Conservation (phyloP, 2,888 invertebrate genomes). For the Nephrotoma flavescens region DNA sequence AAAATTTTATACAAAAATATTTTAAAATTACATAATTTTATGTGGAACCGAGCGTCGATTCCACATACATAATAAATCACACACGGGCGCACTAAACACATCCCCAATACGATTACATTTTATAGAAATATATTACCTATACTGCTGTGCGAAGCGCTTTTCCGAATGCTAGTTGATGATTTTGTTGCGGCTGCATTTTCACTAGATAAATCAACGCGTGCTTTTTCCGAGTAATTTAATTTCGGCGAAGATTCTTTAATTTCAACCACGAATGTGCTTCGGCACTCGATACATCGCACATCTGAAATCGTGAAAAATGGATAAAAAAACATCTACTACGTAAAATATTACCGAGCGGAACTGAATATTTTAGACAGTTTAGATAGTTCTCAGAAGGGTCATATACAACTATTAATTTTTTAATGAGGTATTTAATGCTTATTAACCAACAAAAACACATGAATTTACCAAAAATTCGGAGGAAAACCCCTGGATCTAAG, state of each 20-base stretch:
- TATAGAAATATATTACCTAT: constrained; percentile 13
- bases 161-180: background rate
- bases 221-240: background rate
- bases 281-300: constrained; percentile 40
- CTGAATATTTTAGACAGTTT: background rate
- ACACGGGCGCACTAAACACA: background rate
- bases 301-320: constrained; percentile 14
- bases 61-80: background rate
- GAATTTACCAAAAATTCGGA: no score
- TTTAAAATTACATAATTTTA: background rate
- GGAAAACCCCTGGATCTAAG: no score
- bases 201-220: background rate
- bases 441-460: no score
- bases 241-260: constrained; percentile 17
- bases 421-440: no score
- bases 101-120: background rate
- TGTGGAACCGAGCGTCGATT: background rate
- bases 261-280: constrained; percentile 39
- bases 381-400: background rate
- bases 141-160: constrained; percentile 14
- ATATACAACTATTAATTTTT: no score
- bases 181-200: constrained; percentile 4
- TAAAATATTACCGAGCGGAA: no score
- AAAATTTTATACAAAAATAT: background rate
- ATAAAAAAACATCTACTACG: background rate